Conservation (phyloP, 1,140 invertebrate species). For the Calycopis cecrops region DNA sequence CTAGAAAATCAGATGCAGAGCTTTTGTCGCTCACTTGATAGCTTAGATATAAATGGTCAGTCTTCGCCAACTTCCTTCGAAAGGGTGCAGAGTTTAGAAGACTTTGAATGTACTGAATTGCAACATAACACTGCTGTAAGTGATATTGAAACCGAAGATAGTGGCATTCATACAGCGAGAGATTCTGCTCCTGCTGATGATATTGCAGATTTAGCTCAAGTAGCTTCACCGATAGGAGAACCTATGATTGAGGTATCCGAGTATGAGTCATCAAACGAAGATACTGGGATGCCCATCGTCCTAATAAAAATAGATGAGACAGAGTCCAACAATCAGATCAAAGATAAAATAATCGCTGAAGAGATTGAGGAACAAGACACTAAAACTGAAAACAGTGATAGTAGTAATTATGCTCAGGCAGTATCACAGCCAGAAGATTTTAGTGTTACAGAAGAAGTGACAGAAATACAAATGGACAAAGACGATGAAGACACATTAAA, state of each 20-base stretch:
- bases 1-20: conserved; percentile 70
- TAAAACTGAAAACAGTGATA: conserved; percentile 59
- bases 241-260: conserved; percentile 65
- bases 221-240: conserved; percentile 66
- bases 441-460: conserved; percentile 63
- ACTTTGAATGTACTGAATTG: conserved; percentile 74
- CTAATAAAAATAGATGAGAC: conserved; percentile 43
- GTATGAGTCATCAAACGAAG: conserved; percentile 68
- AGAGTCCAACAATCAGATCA: conserved; percentile 34
- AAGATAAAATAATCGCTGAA: conserved; percentile 49
- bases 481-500: conserved; percentile 73
- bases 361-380: conserved; percentile 54
- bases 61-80: conserved; percentile 77
- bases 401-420: conserved; percentile 65
- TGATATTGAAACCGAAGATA: conserved; percentile 86
- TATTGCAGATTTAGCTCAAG: conserved; percentile 73
- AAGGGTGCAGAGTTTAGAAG: conserved; percentile 81
- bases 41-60: conserved; percentile 76
- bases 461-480: conserved; percentile 68
- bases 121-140: conserved; percentile 69
- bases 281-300: conserved; percentile 38
- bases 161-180: conserved; percentile 87
- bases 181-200: conserved; percentile 86
- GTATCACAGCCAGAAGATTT: conserved; percentile 67
- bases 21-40: conserved; percentile 80